phyloP scores from a whole-genome alignment of 2,888 invertebrate species.

The Andricus curvator region DNA sequence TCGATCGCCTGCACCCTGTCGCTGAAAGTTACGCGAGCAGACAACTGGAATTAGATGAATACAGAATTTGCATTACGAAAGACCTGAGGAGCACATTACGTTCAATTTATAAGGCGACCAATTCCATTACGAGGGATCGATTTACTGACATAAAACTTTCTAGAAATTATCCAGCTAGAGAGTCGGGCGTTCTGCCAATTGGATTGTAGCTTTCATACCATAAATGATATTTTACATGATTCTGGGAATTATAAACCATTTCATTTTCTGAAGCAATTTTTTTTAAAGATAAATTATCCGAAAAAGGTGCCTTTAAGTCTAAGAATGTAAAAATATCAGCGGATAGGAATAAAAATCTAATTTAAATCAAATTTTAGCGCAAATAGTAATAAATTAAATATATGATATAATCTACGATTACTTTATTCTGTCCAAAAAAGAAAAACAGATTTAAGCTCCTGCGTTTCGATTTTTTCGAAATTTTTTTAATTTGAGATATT shows the following conservation, averaged over 20 bases:
- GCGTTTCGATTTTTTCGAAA: too few relatives aligned
- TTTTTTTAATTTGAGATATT: too few relatives aligned
- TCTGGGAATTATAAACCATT: background rate
- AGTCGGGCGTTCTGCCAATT: background rate
- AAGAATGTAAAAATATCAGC: too few relatives aligned
- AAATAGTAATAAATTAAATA: too few relatives aligned
- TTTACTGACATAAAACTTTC: slow-evolving; percentile 7
- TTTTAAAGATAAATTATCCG: background rate
- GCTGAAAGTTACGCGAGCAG: slow-evolving; percentile 53
- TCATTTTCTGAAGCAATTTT: background rate
- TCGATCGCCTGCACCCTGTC: slow-evolving; percentile 57
- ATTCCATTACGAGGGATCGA: background rate
- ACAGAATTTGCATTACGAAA: background rate
- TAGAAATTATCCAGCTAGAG: background rate
- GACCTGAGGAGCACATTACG: background rate
- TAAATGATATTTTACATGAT: background rate
- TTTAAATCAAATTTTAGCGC: too few relatives aligned
- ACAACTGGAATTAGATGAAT: slow-evolving; percentile 54
- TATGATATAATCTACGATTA: too few relatives aligned
- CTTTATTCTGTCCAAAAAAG: too few relatives aligned
- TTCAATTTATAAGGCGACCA: slow-evolving; percentile 16
- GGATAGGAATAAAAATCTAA: too few relatives aligned
- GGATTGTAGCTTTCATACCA: background rate
- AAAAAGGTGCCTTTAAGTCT: background rate
- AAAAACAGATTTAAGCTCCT: too few relatives aligned